Evolutionary conservation across 2,888 invertebrate species (phyloP).

Genomic region (Monochamus alternatus): DNA sequence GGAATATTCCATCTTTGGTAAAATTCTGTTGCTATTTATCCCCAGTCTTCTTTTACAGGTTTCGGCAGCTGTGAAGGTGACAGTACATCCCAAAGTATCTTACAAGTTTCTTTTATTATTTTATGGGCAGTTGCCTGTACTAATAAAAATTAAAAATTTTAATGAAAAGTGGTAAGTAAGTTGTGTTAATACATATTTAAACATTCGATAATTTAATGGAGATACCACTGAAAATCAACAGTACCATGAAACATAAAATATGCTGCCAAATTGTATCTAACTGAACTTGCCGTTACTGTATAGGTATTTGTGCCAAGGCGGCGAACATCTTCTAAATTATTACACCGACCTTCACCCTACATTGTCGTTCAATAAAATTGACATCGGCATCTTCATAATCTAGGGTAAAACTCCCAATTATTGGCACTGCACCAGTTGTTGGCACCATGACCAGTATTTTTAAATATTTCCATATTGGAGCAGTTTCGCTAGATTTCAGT

Average conservation of each 20-base stretch:
- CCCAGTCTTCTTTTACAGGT: slow-evolving; percentile 2
- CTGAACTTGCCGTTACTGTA: neutral
- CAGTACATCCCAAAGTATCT: neutral
- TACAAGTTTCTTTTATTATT: neutral
- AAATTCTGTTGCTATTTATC: slow-evolving; percentile 39
- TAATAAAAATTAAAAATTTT: too few species aligned
- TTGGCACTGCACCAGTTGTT: too few species aligned
- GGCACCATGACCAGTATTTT: too few species aligned
- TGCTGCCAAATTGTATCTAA: slow-evolving; percentile 15
- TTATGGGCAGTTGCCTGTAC: neutral
- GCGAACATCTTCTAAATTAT: slow-evolving; percentile 7
- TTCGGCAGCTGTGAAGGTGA: neutral
- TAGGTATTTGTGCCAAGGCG: neutral
- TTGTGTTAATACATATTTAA: slow-evolving; percentile 2
- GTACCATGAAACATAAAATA: slow-evolving; percentile 17
- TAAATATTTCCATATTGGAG: too few species aligned
- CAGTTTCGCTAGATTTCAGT: neutral
- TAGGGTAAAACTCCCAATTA: too few species aligned
- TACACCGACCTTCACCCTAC: slow-evolving; percentile 5
- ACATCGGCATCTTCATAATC: slow-evolving; percentile 13
- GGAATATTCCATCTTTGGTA: slow-evolving; percentile 50
- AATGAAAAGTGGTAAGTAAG: neutral
- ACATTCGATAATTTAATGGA: slow-evolving; percentile 8
- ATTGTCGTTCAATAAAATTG: slow-evolving; percentile 12
- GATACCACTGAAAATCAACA: slow-evolving; percentile 19